Conservation (phyloP, 1,140 invertebrate genomes). For the Lasaia peninsularis region DNA sequence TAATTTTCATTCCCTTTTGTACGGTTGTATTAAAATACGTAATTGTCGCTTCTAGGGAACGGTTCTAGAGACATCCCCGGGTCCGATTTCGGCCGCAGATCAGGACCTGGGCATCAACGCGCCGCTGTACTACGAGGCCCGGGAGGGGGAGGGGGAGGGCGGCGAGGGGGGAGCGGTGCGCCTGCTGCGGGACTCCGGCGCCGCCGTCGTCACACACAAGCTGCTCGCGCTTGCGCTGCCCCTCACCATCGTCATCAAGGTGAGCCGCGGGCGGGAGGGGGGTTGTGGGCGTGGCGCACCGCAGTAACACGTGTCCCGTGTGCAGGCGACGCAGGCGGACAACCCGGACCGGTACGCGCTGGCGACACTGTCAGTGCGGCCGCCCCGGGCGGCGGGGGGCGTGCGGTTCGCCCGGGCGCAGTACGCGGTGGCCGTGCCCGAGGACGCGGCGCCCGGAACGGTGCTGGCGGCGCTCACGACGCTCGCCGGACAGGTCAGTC, state of each 20-base stretch:
- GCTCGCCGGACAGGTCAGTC: conserved; percentile 71
- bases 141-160: conserved; percentile 79
- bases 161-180: conserved; percentile 75
- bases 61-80: conserved; percentile 75
- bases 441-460: conserved; percentile 85
- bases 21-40: background rate
- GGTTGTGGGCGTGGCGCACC: too few relatives aligned
- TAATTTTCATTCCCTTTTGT: too few relatives aligned
- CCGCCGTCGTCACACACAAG: conserved; percentile 79
- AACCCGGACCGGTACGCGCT: conserved; percentile 92
- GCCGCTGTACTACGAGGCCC: conserved; percentile 83
- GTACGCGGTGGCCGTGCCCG: conserved; percentile 85
- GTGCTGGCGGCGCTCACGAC: conserved; percentile 82
- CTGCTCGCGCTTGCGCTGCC: conserved; percentile 82
- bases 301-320: background rate
- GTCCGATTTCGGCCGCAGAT: conserved; percentile 85
- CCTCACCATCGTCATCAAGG: conserved; percentile 85
- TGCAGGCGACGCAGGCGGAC: conserved; percentile 89
- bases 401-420: conserved; percentile 81
- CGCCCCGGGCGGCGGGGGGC: conserved; percentile 42
- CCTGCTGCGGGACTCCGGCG: conserved; percentile 63
- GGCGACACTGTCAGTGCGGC: conserved; percentile 85
- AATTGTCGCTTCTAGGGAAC: conserved; percentile 73
- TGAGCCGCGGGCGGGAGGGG: too few relatives aligned
- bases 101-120: conserved; percentile 89